Conservation (phyloP, 2,888 invertebrate genomes). For the Patella ulyssiponensis region DNA sequence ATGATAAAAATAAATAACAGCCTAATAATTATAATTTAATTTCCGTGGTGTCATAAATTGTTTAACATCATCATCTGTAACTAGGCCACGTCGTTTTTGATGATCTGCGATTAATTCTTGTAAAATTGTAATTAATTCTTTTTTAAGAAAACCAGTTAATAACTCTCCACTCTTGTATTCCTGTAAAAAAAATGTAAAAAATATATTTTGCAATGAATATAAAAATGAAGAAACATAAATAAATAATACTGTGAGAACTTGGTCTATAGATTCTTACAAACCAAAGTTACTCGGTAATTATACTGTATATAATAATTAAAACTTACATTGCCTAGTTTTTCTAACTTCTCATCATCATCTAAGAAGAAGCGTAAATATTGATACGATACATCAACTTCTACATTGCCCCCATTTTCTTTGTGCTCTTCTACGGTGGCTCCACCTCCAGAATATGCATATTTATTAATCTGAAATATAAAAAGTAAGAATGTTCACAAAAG, state of each 20-base stretch:
- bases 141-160: constrained; percentile 95
- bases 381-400: constrained; percentile 94
- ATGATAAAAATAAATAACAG: not conserved
- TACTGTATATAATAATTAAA: no score
- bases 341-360: constrained; percentile 90
- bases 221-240: no score
- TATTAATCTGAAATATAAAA: constrained; percentile 79
- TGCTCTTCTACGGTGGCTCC: constrained; percentile 95
- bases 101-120: constrained; percentile 86
- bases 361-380: constrained; percentile 95
- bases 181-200: constrained; percentile 71
- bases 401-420: constrained; percentile 88
- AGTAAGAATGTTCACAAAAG: not conserved
- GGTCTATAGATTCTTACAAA: no score
- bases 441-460: constrained; percentile 98
- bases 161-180: constrained; percentile 89
- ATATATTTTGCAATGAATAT: not conserved
- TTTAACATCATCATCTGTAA: constrained; percentile 89
- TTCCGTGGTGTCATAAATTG: constrained; percentile 89
- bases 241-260: no score
- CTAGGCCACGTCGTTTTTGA: constrained; percentile 83
- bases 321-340: constrained; percentile 79
- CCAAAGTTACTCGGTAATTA: no score
- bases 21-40: constrained; percentile 69
- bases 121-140: constrained; percentile 85